These are phyloP conservation scores for Calephelis nemesis DNA, from an alignment of 1,140 invertebrate genomes.

Conservation along the genomic window DNA sequence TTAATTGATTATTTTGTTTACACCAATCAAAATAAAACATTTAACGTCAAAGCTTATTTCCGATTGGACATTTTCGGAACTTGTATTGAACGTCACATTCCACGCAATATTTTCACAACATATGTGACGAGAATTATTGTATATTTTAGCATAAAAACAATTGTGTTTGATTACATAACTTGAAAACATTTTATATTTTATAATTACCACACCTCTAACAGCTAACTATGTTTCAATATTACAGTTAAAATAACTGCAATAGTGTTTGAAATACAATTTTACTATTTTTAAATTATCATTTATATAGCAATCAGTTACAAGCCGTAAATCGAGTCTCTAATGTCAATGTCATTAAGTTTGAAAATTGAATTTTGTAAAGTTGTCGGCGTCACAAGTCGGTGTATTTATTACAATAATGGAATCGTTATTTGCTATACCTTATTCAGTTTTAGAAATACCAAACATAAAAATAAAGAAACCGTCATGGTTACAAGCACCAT, in stretches of 20 bases:
- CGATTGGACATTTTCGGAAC: slow-evolving; percentile 47
- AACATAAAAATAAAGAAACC: slow-evolving; percentile 95
- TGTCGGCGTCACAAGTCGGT: background rate
- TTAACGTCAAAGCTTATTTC: slow-evolving; percentile 44
- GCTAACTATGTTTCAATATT: too few relatives aligned
- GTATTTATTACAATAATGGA: slow-evolving; percentile 82
- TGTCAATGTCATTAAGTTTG: slow-evolving; percentile 14
- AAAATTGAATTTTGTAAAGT: background rate
- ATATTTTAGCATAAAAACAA: background rate
- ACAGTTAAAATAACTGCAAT: too few relatives aligned
- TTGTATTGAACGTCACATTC: slow-evolving; percentile 33
- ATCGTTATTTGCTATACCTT: slow-evolving; percentile 88
- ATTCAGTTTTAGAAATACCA: slow-evolving; percentile 91
- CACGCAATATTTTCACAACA: slow-evolving; percentile 6
- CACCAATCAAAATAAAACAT: slow-evolving; percentile 64
- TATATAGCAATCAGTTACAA: too few relatives aligned
- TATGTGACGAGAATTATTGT: slow-evolving; percentile 7
- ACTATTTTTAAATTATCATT: too few relatives aligned
- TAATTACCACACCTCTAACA: too few relatives aligned
- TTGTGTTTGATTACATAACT: too few relatives aligned
- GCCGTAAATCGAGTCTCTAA: background rate
- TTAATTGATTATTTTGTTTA: slow-evolving; percentile 37
- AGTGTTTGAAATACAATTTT: too few relatives aligned
- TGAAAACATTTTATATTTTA: too few relatives aligned
- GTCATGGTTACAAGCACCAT: slow-evolving; percentile 94